Percentiles rank a stretch among this genome's conserved stretches.
Evolutionary conservation across 2,113 vertebrate species (phyloP).

Genomic region (Asarcornis scutulata): DNA sequence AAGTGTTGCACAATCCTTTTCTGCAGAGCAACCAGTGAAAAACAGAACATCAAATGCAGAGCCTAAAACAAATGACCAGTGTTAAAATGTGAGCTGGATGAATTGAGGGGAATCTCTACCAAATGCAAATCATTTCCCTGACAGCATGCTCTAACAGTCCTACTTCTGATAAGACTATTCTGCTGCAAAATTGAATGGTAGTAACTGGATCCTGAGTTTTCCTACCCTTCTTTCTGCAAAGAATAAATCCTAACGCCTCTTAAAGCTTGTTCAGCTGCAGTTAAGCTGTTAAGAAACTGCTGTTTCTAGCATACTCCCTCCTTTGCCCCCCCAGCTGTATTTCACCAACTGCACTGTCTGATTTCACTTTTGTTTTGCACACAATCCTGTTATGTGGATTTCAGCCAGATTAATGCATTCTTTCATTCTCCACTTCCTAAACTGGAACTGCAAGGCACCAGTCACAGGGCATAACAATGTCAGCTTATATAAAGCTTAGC

Average conservation of each 20-base stretch:
- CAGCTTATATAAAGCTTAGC: constrained; percentile 37
- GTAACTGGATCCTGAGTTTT: constrained; percentile 52
- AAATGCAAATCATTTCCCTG: constrained; percentile 57
- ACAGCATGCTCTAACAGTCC: constrained; percentile 19
- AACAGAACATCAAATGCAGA: constrained; percentile 14
- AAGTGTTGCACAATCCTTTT: constrained; percentile 19
- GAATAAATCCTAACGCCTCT: constrained; percentile 50
- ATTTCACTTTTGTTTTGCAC: constrained; percentile 52
- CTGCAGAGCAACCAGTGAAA: constrained; percentile 40
- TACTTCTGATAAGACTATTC: constrained; percentile 54
- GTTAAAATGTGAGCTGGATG: constrained; percentile 24
- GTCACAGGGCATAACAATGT: background rate
- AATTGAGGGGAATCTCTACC: constrained; percentile 38
- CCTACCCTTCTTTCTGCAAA: constrained; percentile 24
- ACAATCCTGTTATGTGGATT: constrained; percentile 56
- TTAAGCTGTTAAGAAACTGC: constrained; percentile 55
- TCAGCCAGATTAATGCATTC: constrained; percentile 45
- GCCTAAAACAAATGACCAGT: constrained; percentile 48
- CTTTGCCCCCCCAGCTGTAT: background rate
- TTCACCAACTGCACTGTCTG: background rate
- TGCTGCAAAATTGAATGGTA: constrained; percentile 50
- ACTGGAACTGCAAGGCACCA: constrained; percentile 36
- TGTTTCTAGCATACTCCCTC: constrained; percentile 5
- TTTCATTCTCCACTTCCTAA: constrained; percentile 16
- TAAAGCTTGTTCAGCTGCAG: constrained; percentile 53